These are phyloP conservation scores for Xenopus petersii DNA, from an alignment of 2,797 vertebrate genomes.

Conservation along the genomic window DNA sequence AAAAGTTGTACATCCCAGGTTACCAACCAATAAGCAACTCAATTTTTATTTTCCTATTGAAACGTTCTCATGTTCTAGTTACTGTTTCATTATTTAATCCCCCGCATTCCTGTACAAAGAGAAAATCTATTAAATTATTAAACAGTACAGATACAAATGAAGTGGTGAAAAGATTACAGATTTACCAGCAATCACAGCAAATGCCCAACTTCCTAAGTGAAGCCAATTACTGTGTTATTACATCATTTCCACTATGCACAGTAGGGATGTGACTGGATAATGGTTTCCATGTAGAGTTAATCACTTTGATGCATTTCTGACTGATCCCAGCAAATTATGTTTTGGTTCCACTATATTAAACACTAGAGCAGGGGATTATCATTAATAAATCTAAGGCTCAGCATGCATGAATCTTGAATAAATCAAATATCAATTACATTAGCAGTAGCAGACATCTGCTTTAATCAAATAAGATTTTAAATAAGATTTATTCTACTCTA, in stretches of 20 bases:
- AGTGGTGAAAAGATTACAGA: constrained; percentile 64
- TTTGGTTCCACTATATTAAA: constrained; percentile 84
- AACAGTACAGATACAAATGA: constrained; percentile 48
- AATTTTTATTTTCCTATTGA: neutral
- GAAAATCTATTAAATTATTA: constrained; percentile 48
- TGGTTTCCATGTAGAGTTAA: constrained; percentile 84
- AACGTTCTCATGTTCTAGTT: neutral
- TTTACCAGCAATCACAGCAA: constrained; percentile 71
- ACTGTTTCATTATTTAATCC: neutral
- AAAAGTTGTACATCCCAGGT: no score
- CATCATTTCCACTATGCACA: constrained; percentile 77
- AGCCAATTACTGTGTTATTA: constrained; percentile 80
- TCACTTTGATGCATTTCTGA: constrained; percentile 85
- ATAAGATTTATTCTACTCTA: constrained; percentile 75
- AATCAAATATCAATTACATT: constrained; percentile 87
- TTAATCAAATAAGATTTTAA: constrained; percentile 81
- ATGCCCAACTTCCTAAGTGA: constrained; percentile 75
- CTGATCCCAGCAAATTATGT: constrained; percentile 83
- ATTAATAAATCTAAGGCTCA: constrained; percentile 84
- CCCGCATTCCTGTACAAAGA: constrained; percentile 16
- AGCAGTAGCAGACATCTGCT: constrained; percentile 79
- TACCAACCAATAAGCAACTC: neutral
- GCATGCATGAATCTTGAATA: constrained; percentile 87
- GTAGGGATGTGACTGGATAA: constrained; percentile 81
- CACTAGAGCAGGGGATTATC: constrained; percentile 80